phyloP scores from a whole-genome alignment of 2,797 vertebrate genomes.

The Protosalanx chinensis region DNA sequence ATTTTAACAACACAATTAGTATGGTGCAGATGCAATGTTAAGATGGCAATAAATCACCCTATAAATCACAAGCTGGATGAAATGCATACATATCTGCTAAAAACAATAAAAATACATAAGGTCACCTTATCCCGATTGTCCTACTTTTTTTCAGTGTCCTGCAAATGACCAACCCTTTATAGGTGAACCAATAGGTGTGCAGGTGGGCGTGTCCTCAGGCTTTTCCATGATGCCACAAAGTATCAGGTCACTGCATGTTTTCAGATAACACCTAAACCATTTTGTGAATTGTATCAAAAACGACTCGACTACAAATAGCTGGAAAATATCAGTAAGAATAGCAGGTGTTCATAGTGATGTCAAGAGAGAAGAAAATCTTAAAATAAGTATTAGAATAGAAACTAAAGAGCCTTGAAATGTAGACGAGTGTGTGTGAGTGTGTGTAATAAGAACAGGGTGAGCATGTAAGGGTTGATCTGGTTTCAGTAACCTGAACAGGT shows the following conservation, averaged over 20 bases:
- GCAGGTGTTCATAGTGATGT: constrained; percentile 5
- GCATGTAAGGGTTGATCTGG: constrained; percentile 38
- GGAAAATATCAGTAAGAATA: neutral
- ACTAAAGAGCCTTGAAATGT: constrained; percentile 65
- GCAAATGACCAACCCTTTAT: neutral
- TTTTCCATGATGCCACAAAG: constrained; percentile 55
- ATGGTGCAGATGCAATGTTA: no score
- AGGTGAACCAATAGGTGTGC: neutral
- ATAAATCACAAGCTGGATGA: no score
- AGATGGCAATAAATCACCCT: no score
- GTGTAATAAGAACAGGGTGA: constrained; percentile 44
- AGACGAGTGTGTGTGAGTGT: constrained; percentile 61
- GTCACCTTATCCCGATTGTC: no score
- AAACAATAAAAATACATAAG: no score
- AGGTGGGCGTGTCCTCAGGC: constrained; percentile 18
- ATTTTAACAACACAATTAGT: no score
- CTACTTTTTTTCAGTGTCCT: no score
- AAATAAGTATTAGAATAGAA: constrained; percentile 51
- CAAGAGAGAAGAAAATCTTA: constrained; percentile 37
- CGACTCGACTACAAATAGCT: neutral
- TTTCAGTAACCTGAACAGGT: constrained; percentile 57
- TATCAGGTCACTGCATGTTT: constrained; percentile 30
- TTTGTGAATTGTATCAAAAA: neutral
- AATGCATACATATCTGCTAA: no score
- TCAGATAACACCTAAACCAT: neutral